A percentile compares a stretch with the other conserved stretches of the same genome.
phyloP scores from a whole-genome alignment of 92 coral and sea anemone species.

The Virgularia gustaviana region DNA sequence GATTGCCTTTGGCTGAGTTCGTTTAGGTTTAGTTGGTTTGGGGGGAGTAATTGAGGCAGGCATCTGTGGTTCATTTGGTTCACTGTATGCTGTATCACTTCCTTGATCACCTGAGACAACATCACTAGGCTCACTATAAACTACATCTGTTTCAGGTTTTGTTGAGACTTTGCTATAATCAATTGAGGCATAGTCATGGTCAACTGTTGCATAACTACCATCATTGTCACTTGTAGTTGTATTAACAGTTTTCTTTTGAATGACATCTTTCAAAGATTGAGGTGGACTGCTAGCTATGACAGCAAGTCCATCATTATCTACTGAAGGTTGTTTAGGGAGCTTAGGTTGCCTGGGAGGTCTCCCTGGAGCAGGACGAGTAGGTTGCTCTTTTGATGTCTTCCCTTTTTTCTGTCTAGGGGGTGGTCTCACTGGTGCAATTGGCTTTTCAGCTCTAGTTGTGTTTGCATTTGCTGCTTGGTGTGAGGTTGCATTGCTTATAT shows the following conservation, averaged over 20 bases:
- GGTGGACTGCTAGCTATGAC: neutral
- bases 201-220: conserved; percentile 42
- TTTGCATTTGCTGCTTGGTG: conserved; percentile 1
- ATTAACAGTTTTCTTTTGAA: neutral
- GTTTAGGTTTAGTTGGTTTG: conserved; percentile 27
- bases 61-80: conserved; percentile 10
- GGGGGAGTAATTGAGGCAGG: conserved; percentile 9
- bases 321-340: neutral
- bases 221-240: neutral
- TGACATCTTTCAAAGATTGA: neutral
- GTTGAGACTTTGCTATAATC: conserved; percentile 46
- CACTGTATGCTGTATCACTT: neutral
- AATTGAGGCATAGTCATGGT: conserved; percentile 67
- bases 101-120: no score
- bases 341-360: conserved; percentile 16
- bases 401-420: neutral
- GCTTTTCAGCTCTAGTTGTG: conserved; percentile 12
- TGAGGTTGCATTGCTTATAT: conserved; percentile 1
- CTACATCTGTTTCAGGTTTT: conserved; percentile 35
- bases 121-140: conserved; percentile 10
- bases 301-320: neutral
- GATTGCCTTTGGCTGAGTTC: conserved; percentile 47
- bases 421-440: conserved; percentile 8
- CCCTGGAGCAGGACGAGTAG: neutral
- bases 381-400: neutral